Percentiles rank a stretch among this genome's conserved stretches.
Conservation (phyloP, 2,113 vertebrate genomes). For the Oncorhynchus masou region DNA sequence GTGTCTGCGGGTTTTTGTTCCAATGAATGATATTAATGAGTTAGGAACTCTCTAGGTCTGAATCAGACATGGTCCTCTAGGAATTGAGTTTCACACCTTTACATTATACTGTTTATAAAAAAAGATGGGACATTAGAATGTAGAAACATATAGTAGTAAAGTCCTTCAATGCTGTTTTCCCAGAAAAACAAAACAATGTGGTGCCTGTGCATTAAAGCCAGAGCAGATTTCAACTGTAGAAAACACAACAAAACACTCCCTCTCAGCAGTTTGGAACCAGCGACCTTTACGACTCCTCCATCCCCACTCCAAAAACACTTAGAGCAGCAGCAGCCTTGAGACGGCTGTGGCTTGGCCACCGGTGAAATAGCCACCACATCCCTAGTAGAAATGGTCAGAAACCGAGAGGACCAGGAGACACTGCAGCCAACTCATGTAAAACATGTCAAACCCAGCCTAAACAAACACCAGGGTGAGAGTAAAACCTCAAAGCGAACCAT, state of each 20-base stretch:
- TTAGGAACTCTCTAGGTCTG: too few relatives aligned
- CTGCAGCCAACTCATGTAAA: conserved; percentile 16
- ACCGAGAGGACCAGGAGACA: not conserved
- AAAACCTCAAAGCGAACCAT: not conserved
- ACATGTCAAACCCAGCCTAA: not conserved
- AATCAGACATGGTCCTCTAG: too few relatives aligned
- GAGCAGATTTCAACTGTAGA: not conserved
- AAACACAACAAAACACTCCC: not conserved
- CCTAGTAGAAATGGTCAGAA: not conserved
- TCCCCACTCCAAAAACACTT: not conserved
- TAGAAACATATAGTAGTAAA: too few relatives aligned
- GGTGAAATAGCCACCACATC: not conserved
- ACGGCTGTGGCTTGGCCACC: conserved; percentile 26
- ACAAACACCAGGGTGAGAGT: conserved; percentile 9
- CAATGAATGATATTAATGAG: too few relatives aligned
- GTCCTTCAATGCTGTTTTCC: too few relatives aligned
- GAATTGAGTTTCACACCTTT: too few relatives aligned
- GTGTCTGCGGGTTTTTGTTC: too few relatives aligned
- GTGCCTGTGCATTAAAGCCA: not conserved
- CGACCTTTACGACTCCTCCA: not conserved
- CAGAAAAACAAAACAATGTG: too few relatives aligned
- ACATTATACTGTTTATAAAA: too few relatives aligned
- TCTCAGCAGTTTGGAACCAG: not conserved
- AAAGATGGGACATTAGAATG: too few relatives aligned
- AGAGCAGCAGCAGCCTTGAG: conserved; percentile 3